Evolutionary conservation across 1,140 invertebrate species (phyloP), one percentile per base, ranked within the genome.

Genomic region (Bombus superbus): DNA sequence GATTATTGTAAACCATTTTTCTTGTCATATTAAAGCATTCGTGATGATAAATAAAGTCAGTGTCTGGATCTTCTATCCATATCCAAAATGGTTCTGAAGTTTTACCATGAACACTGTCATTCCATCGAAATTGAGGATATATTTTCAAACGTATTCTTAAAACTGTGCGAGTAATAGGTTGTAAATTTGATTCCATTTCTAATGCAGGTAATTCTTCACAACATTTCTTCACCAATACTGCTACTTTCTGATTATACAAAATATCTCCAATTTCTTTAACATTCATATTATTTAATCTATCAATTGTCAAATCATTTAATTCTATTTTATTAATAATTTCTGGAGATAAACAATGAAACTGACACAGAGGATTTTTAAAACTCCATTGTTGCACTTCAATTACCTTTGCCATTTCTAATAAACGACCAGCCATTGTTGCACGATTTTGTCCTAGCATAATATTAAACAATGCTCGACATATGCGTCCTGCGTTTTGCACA

Each of bases 21-120:
- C 97, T 98, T 32, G 97, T 98, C 3, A 99, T 94, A 25, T 98
- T 96, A 93, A 99, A 98, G 91, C 98, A 97, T 93, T 99, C 99
- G 76, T 98, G 98, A 95, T 99, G 99, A 94, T 99, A 99, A 92
- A 99, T 99, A 88, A 97, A 97, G 94, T 99, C 98, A 83, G 96
- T 98, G 25, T 98, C 97, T 0, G 98, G 97, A 95, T 99, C 99
- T 95, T 99, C 99, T 28, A 99, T 97, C 98, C 99, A 99, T 76
- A 99, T 97, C 98, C 98, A 99, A 95, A 99, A 99, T 4, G 97
- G 96, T 95, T 99, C 98, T 1, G 97, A 96, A 18, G 96, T 97
- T 94, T 97, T 98, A 1, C 99, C 98, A 93, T 99, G 98, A 81
- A 98, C 95, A 87, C 96, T 97, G 92, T 98, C 98, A 93, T 98